These are phyloP conservation scores for Holothuria scabra DNA, from an alignment of 53 echinoderm and acorn worm genomes.

Conservation along the genomic window DNA sequence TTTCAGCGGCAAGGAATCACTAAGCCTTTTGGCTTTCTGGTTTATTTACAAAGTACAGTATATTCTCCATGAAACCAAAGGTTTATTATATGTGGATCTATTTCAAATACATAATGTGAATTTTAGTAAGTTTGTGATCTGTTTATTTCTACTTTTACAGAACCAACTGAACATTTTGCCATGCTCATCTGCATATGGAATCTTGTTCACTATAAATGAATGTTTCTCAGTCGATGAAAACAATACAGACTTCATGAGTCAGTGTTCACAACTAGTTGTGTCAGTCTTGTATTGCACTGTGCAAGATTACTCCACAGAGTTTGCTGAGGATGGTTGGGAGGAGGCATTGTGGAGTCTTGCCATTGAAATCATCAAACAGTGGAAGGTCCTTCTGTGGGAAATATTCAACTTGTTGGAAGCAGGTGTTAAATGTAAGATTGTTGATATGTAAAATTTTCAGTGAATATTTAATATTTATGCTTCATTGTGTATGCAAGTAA, in stretches of 20 bases:
- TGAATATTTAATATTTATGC: too few relatives aligned
- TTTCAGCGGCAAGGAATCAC: too few relatives aligned
- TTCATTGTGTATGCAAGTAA: too few relatives aligned
- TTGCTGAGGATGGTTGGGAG: conserved; percentile 50
- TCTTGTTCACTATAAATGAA: conserved; percentile 32
- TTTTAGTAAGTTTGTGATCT: too few relatives aligned
- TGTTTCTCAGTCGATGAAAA: conserved; percentile 2
- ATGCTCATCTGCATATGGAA: conserved; percentile 44
- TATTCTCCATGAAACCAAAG: too few relatives aligned
- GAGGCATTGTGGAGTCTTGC: conserved; percentile 54
- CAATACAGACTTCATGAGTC: conserved; percentile 44
- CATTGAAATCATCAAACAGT: conserved; percentile 21
- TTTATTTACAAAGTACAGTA: too few relatives aligned
- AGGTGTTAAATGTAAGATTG: conserved; percentile 52
- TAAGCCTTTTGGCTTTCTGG: too few relatives aligned
- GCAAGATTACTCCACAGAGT: neutral
- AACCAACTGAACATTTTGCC: conserved; percentile 25
- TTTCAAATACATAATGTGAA: too few relatives aligned
- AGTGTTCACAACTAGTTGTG: conserved; percentile 58
- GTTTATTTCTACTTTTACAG: conserved; percentile 40
- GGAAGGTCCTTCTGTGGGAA: conserved; percentile 15
- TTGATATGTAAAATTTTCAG: too few relatives aligned
- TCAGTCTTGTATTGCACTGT: conserved; percentile 56
- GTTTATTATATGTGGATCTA: too few relatives aligned
- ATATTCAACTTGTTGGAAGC: conserved; percentile 38